These are phyloP conservation scores for Ormyrus pomaceus DNA, from an alignment of 2,888 invertebrate genomes.

Conservation along the genomic window DNA sequence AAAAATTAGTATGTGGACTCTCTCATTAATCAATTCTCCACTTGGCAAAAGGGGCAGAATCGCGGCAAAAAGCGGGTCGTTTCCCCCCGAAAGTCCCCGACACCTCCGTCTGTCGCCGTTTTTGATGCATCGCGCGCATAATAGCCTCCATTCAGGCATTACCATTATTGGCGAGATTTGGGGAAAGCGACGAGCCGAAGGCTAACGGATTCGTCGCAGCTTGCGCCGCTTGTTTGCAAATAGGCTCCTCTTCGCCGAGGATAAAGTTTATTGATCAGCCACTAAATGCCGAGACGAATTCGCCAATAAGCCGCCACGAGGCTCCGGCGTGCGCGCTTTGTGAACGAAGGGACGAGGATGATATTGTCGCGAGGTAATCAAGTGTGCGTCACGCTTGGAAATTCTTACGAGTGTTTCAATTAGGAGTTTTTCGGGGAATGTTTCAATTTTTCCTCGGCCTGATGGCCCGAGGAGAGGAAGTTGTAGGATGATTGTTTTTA, in stretches of 20 bases:
- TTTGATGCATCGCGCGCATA: constrained; percentile 69
- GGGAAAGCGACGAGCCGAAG: constrained; percentile 69
- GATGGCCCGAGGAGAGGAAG: too few relatives aligned
- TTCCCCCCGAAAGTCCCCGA: constrained; percentile 64
- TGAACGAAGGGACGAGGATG: too few relatives aligned
- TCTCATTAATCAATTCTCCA: constrained; percentile 16
- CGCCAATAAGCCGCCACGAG: neutral
- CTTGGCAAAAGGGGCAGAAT: constrained; percentile 31
- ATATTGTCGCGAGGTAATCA: constrained; percentile 6
- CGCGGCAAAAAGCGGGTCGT: constrained; percentile 11
- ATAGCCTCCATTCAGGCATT: constrained; percentile 70
- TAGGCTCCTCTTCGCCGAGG: constrained; percentile 64
- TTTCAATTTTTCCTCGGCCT: too few relatives aligned
- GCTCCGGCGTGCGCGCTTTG: neutral
- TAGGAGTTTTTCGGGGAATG: neutral
- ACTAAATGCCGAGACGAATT: constrained; percentile 65
- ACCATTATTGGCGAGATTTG: constrained; percentile 74
- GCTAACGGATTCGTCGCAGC: constrained; percentile 74
- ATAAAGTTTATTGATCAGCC: constrained; percentile 68
- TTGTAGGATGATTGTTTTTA: too few relatives aligned
- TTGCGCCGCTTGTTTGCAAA: constrained; percentile 74
- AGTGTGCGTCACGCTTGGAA: constrained; percentile 18
- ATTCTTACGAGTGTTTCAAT: constrained; percentile 1
- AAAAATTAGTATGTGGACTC: too few relatives aligned
- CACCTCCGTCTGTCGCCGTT: constrained; percentile 69